Conservation (phyloP, 2,797 vertebrate genomes). For the Rhinichthys osculus region DNA sequence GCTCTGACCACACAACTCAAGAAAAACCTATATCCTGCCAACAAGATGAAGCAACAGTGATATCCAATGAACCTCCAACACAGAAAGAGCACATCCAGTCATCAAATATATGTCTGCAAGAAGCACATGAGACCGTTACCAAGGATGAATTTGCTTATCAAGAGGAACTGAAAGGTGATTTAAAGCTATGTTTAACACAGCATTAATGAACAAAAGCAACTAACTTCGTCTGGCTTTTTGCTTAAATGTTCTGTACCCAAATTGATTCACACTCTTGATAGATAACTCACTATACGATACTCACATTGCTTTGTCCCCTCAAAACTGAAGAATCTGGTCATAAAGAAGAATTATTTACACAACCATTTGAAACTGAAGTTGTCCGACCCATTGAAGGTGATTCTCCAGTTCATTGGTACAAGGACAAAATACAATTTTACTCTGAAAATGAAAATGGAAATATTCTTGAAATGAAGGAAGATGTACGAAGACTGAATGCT, state of each 20-base stretch:
- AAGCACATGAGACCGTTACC: slow-evolving; percentile 75
- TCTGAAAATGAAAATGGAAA: slow-evolving; percentile 70
- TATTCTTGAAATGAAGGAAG: slow-evolving; percentile 75
- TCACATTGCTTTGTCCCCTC: slow-evolving; percentile 50
- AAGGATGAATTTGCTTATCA: slow-evolving; percentile 75
- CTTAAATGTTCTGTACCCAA: slow-evolving; percentile 43
- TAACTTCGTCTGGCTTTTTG: slow-evolving; percentile 58
- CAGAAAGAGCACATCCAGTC: slow-evolving; percentile 76
- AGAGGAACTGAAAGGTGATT: slow-evolving; percentile 86
- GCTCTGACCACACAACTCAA: slow-evolving; percentile 67
- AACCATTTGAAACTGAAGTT: slow-evolving; percentile 56
- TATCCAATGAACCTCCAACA: slow-evolving; percentile 72
- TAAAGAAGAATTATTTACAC: slow-evolving; percentile 58
- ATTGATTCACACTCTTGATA: slow-evolving; percentile 44
- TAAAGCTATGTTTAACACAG: slow-evolving; percentile 55
- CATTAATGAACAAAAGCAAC: slow-evolving; percentile 52
- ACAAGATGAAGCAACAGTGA: slow-evolving; percentile 68
- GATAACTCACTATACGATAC: slow-evolving; percentile 35
- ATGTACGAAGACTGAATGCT: slow-evolving; percentile 71
- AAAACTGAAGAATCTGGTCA: slow-evolving; percentile 52
- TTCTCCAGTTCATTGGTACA: slow-evolving; percentile 74
- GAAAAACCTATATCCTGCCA: slow-evolving; percentile 64
- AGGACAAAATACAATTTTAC: slow-evolving; percentile 74
- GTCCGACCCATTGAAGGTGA: slow-evolving; percentile 61
- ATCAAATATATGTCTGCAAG: slow-evolving; percentile 71